These are phyloP conservation scores for Cosmia pyralina DNA, from an alignment of 2,888 invertebrate species.

Conservation along the genomic window DNA sequence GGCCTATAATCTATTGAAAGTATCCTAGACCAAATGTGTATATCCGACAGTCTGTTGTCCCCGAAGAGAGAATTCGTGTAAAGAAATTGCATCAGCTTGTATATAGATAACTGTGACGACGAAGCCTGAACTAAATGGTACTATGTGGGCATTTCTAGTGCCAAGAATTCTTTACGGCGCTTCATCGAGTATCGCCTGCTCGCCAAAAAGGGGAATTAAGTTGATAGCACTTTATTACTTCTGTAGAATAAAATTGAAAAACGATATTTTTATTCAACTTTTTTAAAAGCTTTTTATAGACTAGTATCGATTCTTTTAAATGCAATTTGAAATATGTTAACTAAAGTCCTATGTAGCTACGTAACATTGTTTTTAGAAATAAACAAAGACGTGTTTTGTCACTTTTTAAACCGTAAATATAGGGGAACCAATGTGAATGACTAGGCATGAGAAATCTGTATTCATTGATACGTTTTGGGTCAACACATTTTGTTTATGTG, in stretches of 20 bases:
- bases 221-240: slow-evolving; percentile 32
- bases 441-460: background rate
- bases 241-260: slow-evolving; percentile 35
- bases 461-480: background rate
- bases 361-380: background rate
- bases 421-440: background rate
- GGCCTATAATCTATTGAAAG: background rate
- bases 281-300: slow-evolving; percentile 1
- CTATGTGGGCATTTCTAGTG: slow-evolving; percentile 40
- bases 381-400: background rate
- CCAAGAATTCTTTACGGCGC: slow-evolving; percentile 44
- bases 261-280: slow-evolving; percentile 30
- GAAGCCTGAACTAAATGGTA: slow-evolving; percentile 26
- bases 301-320: background rate
- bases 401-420: no score
- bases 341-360: background rate
- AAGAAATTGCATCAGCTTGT: slow-evolving; percentile 6
- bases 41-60: background rate
- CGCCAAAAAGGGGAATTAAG: slow-evolving; percentile 44
- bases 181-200: slow-evolving; percentile 35
- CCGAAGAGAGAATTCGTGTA: background rate
- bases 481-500: background rate
- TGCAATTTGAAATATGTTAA: background rate
- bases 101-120: slow-evolving; percentile 8
- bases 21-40: background rate